Evolutionary conservation across 1,140 invertebrate genomes (phyloP).

Genomic region (Patella vulgata): DNA sequence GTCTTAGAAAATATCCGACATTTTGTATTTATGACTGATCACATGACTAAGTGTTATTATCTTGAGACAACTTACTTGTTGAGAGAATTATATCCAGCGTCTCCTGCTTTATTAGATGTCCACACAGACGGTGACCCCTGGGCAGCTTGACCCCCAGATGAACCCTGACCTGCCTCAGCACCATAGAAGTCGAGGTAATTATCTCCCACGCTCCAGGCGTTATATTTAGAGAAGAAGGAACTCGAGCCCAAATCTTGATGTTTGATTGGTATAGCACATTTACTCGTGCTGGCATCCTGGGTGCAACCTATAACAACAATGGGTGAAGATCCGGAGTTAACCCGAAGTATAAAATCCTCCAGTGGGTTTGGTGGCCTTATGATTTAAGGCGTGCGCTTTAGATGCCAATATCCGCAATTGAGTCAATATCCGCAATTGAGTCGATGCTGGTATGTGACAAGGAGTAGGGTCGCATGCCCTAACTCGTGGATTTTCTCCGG

Average conservation of each 20-base stretch:
- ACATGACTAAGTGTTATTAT: no score
- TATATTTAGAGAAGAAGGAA: conserved; percentile 61
- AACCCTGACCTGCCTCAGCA: conserved; percentile 64
- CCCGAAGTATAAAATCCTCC: no score
- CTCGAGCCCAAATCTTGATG: conserved; percentile 45
- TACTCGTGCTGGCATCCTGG: conserved; percentile 40
- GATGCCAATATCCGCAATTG: no score
- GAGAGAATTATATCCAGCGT: conserved; percentile 33
- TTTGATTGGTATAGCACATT: conserved; percentile 66
- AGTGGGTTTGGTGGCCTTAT: no score
- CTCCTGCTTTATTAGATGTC: conserved; percentile 61
- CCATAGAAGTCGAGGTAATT: conserved; percentile 67
- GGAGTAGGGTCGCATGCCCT: no score
- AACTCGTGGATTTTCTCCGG: no score
- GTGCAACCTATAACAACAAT: conserved; percentile 47
- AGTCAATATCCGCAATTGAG: no score
- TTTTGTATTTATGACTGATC: no score
- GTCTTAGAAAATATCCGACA: no score
- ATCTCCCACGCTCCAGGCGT: conserved; percentile 65
- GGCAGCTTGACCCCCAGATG: conserved; percentile 51
- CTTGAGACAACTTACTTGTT: conserved; percentile 41
- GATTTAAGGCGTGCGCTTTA: no score
- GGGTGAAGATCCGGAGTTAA: no score
- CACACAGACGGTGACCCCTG: conserved; percentile 66
- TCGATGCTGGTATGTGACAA: no score